phyloP scores from a whole-genome alignment of 2,113 vertebrate species.

The Pelusios castaneus region DNA sequence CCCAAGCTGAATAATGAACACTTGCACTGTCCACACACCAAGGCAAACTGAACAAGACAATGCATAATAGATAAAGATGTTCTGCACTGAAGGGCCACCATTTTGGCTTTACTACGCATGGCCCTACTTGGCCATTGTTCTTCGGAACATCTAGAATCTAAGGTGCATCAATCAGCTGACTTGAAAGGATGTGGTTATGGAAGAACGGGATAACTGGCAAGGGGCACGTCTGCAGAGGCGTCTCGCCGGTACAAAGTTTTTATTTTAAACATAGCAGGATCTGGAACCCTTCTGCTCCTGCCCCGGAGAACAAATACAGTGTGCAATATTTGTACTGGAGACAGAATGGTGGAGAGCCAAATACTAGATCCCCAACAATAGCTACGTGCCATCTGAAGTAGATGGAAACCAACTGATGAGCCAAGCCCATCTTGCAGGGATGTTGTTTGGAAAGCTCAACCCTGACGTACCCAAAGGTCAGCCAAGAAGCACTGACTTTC shows the following conservation, averaged over 20 bases:
- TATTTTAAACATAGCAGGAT: not conserved
- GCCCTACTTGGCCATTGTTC: not conserved
- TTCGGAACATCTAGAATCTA: rapidly evolving
- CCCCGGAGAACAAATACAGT: not conserved
- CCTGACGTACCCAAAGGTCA: not conserved
- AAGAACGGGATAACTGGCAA: not conserved
- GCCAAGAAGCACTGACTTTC: not conserved
- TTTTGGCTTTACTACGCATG: not conserved
- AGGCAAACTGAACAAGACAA: not conserved
- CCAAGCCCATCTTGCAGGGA: not conserved
- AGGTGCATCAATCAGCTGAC: not conserved
- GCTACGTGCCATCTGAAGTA: not conserved
- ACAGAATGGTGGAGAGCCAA: not conserved
- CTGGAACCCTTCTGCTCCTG: not conserved
- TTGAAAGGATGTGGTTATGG: rapidly evolving
- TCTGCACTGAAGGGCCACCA: not conserved
- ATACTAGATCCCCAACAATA: not conserved
- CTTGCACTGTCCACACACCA: not conserved
- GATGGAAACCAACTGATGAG: not conserved
- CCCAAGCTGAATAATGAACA: not conserved
- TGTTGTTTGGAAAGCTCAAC: not conserved
- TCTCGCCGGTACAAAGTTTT: not conserved
- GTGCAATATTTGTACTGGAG: not conserved
- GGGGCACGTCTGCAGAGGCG: not conserved
- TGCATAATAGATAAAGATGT: not conserved